Evolutionary conservation across 2,888 invertebrate species (phyloP).

Genomic region (Cephus rjabovi): DNA sequence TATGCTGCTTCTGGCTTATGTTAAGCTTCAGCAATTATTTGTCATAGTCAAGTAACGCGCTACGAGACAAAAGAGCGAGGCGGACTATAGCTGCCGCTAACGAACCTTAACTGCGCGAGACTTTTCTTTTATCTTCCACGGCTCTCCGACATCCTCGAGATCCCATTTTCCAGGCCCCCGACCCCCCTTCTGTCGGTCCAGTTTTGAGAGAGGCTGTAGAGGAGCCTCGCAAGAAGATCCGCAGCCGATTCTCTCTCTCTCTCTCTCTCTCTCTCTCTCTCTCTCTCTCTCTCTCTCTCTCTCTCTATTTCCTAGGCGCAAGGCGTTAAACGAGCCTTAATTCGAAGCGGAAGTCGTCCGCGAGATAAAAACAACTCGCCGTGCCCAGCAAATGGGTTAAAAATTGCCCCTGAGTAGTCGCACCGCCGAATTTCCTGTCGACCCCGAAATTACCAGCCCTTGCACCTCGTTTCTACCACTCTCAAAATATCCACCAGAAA

Average conservation of each 20-base stretch:
- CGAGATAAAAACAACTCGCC: slow-evolving; percentile 9
- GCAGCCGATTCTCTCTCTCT: not conserved
- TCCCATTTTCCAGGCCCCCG: no score
- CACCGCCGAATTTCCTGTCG: not conserved
- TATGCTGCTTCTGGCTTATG: slow-evolving; percentile 61
- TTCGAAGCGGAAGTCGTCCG: slow-evolving; percentile 2
- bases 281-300: slow-evolving; percentile 4
- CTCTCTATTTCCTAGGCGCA: not conserved
- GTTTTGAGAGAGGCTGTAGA: not conserved
- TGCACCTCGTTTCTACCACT: not conserved
- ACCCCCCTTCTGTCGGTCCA: no score
- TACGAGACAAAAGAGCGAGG: slow-evolving; percentile 28
- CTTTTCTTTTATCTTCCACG: no score
- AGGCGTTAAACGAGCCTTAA: slow-evolving; percentile 6
- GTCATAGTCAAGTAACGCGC: slow-evolving; percentile 54
- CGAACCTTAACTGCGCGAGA: no score
- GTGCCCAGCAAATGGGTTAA: slow-evolving; percentile 22
- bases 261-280: slow-evolving; percentile 4
- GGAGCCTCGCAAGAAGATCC: slow-evolving; percentile 4
- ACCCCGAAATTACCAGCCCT: not conserved
- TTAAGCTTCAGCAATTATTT: slow-evolving; percentile 62
- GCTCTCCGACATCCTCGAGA: no score
- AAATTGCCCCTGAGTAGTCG: slow-evolving; percentile 11
- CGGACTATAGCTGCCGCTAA: slow-evolving; percentile 2
- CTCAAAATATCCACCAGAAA: slow-evolving; percentile 4